A percentile compares a stretch with the other conserved stretches of the same genome.
Evolutionary conservation across 2,797 vertebrate genomes (phyloP).

Genomic region (Garrulus glandarius): DNA sequence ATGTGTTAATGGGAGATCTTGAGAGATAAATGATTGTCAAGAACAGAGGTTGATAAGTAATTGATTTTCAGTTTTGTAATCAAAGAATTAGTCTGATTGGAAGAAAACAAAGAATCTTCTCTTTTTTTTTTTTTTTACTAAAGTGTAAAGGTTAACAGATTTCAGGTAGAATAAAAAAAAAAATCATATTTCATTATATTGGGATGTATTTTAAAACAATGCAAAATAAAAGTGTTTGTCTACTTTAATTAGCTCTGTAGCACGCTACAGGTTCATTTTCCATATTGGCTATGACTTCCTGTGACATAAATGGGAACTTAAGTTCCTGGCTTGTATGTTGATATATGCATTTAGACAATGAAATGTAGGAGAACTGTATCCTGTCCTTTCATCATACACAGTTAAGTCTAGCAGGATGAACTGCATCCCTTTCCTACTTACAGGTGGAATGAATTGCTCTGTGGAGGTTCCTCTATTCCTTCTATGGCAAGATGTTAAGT

Average conservation of each 20-base stretch:
- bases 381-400: neutral
- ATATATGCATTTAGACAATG: neutral
- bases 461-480: neutral
- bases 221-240: neutral
- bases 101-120: neutral
- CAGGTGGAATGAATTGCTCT: neutral
- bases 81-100: neutral
- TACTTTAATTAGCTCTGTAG: neutral
- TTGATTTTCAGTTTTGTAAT: neutral
- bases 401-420: neutral
- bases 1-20: neutral
- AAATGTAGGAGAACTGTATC: neutral
- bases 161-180: neutral
- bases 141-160: neutral
- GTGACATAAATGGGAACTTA: neutral
- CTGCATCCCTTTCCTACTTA: neutral
- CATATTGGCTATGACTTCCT: neutral
- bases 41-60: neutral
- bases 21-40: neutral
- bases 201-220: neutral
- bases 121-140: neutral
- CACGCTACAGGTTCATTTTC: neutral
- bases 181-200: neutral
- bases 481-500: neutral
- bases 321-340: neutral